Base-by-base conservation (phyloP, 2,888 invertebrate species). In the Harpagoxenus sublaevis region DNA sequence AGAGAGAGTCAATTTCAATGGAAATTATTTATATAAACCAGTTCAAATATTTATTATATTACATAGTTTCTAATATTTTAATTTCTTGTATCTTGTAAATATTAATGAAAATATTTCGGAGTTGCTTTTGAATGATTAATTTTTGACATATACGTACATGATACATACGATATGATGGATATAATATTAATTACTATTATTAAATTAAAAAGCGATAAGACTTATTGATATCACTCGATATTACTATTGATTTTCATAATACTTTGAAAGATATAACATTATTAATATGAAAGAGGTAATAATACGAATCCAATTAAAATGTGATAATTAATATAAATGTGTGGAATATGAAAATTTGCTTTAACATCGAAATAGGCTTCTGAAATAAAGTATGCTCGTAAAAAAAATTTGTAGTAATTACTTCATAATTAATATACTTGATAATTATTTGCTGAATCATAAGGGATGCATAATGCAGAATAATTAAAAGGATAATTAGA, bases 261-360 rank as follows among this genome's bases (percentile, higher is more conserved):
- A 53, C 53, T 71, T 35, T 53, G 35, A 71, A 71, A 39, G 15
- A 35, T 53, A 35, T 53, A 4, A 71, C n/a, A 35, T 70, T 35
- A 51, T 23, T 23, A 53, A 18, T 53, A 71, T 9, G 0, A 15
- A 68, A 15, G 2, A 71, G 12, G 10, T 48, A 45, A 35, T 51
- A n/a, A 53, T 51, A 51, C 3, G 8, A 51, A 71, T 71, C 5
- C n/a, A 42, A 31, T 53, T 53, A 28, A 55, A 71, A 6, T 39
- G 10, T 57, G 8, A 57, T 55, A 23, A 71, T 71, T 70, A 68
- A 68, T 68, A 31, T 70, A 73, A 73, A 71, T 71, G 15, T 35
- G 9, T 53, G 9, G 9, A 71, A 53, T 39, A 35, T 35, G 35
- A 9, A 55, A 35, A 71, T 71, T 71, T 71, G 1, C 9, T 71